Base-by-base conservation (phyloP, 1,140 invertebrate genomes). In the Drosophila nasuta region DNA sequence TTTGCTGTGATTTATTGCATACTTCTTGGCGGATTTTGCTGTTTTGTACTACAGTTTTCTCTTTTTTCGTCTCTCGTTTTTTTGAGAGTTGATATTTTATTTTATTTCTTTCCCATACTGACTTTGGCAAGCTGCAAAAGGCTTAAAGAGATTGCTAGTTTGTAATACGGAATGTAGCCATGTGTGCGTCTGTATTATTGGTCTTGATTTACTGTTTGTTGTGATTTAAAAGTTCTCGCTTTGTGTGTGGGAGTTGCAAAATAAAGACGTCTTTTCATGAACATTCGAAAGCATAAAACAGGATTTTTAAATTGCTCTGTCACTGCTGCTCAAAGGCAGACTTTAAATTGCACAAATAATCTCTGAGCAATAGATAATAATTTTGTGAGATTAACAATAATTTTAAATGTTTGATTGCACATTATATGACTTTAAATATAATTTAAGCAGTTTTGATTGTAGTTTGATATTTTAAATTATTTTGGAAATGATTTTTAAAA, bases 1-100 rank as follows among this genome's bases (percentile, higher is more conserved):
- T 45, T 78, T 60, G 56, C 77, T 75, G 66, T 80, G 78, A 80
- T 80, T 80, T 80, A 80, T 80, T 80, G 78, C 78, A 78, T 75
- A 80, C 75, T 80, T 78, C 72, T 80, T 74, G 70, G 77, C 75
- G 77, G 77, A 79, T 79, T 79, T 73, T 68, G 35, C 65, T 73
- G 70, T 69, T 77, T 77, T 80, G 64, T 79, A 73, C 68, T 57
- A 77, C 52, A 73, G 68, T 72, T 72, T 66, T 52, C 57, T 30
- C 17, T 51, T 65, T 65, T 25, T 35, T 41, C 13, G 15, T 60
- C 41, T 45, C 15, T 52, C 35, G 17, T 15, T 57, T 45, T 56
- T 68, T 77, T 30, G 43, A 45, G 11, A 69, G 67, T 75, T 70
- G 58, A 52, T 77, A 60, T 67, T 74, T 73, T 63, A 64, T 78